These are phyloP conservation scores for Meteorus cinctellus DNA, from an alignment of 2,888 invertebrate species.

Conservation along the genomic window DNA sequence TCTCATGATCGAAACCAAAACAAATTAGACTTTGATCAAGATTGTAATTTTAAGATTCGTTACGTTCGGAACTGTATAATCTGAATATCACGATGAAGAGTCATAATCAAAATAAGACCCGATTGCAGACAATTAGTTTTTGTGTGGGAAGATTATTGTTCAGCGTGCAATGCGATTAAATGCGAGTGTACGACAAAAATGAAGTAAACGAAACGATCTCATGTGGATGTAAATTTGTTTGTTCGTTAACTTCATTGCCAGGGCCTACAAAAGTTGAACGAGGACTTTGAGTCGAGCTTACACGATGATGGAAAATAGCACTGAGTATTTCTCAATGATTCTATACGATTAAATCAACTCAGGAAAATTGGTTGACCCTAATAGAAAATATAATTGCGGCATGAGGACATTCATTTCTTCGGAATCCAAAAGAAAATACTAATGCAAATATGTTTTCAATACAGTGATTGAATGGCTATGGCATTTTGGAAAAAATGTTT, in stretches of 20 bases:
- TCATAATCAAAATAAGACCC: conserved; percentile 29
- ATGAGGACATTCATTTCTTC: not conserved
- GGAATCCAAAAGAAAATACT: not conserved
- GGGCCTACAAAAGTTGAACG: conserved; percentile 29
- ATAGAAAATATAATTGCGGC: not conserved
- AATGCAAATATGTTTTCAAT: conserved; percentile 9
- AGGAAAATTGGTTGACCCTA: conserved; percentile 59
- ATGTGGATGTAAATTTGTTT: conserved; percentile 1
- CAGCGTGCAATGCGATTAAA: conserved; percentile 27
- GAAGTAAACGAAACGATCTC: conserved; percentile 4
- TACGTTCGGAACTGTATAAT: not conserved
- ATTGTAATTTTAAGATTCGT: not conserved
- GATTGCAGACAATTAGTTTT: conserved; percentile 1
- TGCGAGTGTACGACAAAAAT: conserved; percentile 9
- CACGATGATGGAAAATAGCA: conserved; percentile 37
- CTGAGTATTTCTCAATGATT: conserved; percentile 17
- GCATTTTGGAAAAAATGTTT: conserved; percentile 11
- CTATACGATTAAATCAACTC: conserved; percentile 50
- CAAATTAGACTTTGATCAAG: conserved; percentile 1
- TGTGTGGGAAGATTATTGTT: not conserved
- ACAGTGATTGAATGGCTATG: conserved; percentile 21
- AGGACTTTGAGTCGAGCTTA: conserved; percentile 40
- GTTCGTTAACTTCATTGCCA: conserved; percentile 13
- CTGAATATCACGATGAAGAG: conserved; percentile 21
- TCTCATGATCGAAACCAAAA: conserved; percentile 4